Evolutionary conservation across 92 coral and sea anemone genomes (phyloP).

Genomic region (Plumapathes pennacea): DNA sequence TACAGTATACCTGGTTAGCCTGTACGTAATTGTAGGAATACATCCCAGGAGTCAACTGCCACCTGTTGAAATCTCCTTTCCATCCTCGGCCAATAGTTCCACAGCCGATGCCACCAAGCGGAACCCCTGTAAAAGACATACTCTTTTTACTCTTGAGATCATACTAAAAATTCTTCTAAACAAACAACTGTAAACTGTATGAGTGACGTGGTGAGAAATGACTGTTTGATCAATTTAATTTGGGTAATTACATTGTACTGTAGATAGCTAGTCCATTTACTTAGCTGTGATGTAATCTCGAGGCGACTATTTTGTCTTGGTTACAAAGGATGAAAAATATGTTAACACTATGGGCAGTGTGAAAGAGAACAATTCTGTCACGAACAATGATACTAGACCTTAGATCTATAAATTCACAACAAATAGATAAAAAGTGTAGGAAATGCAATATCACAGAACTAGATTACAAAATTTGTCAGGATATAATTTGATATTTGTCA

Average conservation of each 20-base stretch:
- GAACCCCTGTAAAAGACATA: conserved; percentile 90
- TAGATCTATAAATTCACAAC: no score
- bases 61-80: conserved; percentile 98
- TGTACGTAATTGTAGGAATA: conserved; percentile 87
- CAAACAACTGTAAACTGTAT: neutral
- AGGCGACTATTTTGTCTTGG: conserved; percentile 4
- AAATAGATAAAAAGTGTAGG: no score
- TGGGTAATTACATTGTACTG: neutral
- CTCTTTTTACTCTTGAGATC: no score
- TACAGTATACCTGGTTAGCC: conserved; percentile 97
- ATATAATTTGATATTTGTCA: no score
- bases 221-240: neutral
- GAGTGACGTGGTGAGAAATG: neutral
- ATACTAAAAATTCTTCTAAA: neutral
- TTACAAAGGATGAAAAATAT: no score
- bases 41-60: conserved; percentile 99
- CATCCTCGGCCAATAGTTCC: conserved; percentile 98
- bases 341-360: no score
- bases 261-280: neutral
- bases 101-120: conserved; percentile 98
- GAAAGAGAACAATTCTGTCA: no score
- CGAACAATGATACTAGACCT: no score
- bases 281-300: neutral
- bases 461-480: no score
- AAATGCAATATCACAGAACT: no score